Base-by-base conservation (phyloP, 2,888 invertebrate genomes). In the Blastobasis adustella region DNA sequence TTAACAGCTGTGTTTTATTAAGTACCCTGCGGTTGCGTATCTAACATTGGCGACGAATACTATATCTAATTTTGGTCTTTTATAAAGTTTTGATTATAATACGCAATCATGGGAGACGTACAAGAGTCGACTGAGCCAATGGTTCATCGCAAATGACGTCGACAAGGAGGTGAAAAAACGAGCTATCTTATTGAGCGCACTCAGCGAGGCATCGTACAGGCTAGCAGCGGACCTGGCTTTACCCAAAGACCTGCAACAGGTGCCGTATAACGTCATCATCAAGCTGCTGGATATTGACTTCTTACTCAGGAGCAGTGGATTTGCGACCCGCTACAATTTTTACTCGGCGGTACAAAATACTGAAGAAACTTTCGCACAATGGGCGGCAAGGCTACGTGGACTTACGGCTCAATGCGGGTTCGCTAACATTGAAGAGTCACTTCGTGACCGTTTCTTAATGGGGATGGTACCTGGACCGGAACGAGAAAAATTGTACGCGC, bases 171-270 rank as follows among this genome's bases (percentile, higher is more conserved):
- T 40, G 1, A 61, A 54, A 45, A 50, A 54, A 46, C 48, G 56
- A 7, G 59, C 59, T 2, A 58, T 58, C 23, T 49, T 60, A 41
- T 47, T 59, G 10, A 61, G 58, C 47, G 56, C 59, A 50, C 53
- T 61, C 53, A 46, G 41, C 4, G 59, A 61, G 1, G 54, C 47
- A 9, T 58, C 60, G 7, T 62, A 61, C 45, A 55, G 38, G 9
- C 10, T 49, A 5, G 39, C 23, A 9, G 5, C 9, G 7, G 43
- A 49, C 42, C 37, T 49, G 9, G 38, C 37, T 10, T 37, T 43
- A 6, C 49, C 49, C 9, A n/a, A 10, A 23, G 49, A 49, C 6
- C 9, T 40, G 40, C 7, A 40, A 4, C 7, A 40, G 9, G 40
- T 9, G 7, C 7, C 6, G 40, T 40, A 40, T 40, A 9, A 40